Percentiles rank a stretch among this genome's conserved stretches.
phyloP scores from a whole-genome alignment of 2,113 vertebrate species.

The Talpa occidentalis region DNA sequence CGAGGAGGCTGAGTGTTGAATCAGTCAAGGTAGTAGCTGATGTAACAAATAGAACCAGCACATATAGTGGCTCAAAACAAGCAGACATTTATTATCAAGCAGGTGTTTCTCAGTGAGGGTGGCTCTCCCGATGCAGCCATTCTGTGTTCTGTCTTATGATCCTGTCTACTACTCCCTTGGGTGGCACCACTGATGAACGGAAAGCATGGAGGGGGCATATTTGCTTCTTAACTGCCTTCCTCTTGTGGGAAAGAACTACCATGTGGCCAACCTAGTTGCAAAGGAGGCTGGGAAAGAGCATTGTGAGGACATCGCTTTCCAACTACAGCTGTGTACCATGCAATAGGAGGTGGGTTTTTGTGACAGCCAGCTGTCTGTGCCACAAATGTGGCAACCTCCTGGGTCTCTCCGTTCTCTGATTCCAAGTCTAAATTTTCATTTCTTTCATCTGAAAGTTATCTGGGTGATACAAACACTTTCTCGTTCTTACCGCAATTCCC shows the following conservation, averaged over 20 bases:
- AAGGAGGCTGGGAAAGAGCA: neutral
- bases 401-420: neutral
- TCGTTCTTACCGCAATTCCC: neutral
- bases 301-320: neutral
- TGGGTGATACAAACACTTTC: neutral
- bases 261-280: neutral
- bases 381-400: neutral
- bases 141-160: neutral
- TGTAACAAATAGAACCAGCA: neutral
- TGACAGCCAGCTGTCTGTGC: neutral
- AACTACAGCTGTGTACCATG: rapidly evolving
- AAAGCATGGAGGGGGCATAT: neutral
- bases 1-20: neutral
- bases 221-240: neutral
- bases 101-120: neutral
- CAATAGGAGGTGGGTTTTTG: neutral
- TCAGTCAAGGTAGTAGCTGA: neutral
- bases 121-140: rapidly evolving
- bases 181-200: neutral
- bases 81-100: neutral
- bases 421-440: neutral
- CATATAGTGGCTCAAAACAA: neutral
- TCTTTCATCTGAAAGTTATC: neutral
- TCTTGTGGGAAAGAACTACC: neutral
- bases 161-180: neutral